phyloP scores from a whole-genome alignment of 1,140 invertebrate species.

The Eriosoma lanigerum region DNA sequence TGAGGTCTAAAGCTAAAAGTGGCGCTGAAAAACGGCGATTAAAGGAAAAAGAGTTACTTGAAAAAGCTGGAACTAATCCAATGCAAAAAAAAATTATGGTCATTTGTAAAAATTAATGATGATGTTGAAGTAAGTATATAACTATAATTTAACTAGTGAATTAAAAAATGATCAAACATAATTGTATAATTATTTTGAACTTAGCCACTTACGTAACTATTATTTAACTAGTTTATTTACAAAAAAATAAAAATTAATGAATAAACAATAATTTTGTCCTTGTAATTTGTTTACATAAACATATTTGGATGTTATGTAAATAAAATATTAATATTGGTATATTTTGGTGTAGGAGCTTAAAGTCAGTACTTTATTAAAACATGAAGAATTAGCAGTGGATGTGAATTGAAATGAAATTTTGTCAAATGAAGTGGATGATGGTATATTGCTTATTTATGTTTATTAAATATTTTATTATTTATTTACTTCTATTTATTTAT shows the following conservation, averaged over 20 bases:
- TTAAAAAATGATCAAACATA: not conserved
- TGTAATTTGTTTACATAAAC: conserved; percentile 10
- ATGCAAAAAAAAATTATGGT: conserved; percentile 8
- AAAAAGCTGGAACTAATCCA: not conserved
- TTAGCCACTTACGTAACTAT: not conserved
- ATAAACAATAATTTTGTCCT: no score
- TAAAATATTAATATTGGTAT: conserved; percentile 20
- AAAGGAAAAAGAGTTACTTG: no score
- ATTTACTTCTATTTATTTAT: conserved; percentile 10
- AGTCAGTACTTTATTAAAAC: not conserved
- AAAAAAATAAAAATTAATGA: no score
- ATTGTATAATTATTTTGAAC: not conserved
- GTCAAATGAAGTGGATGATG: no score
- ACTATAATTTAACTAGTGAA: not conserved
- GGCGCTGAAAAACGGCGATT: no score
- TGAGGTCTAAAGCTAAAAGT: no score
- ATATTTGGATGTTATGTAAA: not conserved
- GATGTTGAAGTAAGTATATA: conserved; percentile 3
- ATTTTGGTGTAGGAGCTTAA: conserved; percentile 13
- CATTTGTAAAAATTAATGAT: conserved; percentile 1
- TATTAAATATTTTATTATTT: not conserved
- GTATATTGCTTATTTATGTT: no score
- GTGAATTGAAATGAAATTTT: not conserved
- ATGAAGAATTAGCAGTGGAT: not conserved
- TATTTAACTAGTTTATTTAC: no score